These are phyloP conservation scores for Sparus aurata DNA, from an alignment of 2,797 vertebrate genomes.

Conservation along the genomic window DNA sequence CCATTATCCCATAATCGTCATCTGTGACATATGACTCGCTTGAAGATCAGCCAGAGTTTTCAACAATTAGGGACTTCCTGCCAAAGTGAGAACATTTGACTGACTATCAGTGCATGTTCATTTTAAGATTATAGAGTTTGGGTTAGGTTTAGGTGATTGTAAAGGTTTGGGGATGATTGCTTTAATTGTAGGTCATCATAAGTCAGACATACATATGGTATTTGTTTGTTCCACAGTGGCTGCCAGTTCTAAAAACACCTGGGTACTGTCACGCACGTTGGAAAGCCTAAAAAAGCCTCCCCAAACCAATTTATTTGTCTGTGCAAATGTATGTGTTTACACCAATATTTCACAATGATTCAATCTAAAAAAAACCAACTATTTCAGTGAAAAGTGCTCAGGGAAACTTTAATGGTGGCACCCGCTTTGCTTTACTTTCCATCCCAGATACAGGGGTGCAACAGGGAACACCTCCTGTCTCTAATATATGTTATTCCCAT, in stretches of 20 bases:
- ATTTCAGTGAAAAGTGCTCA: not conserved
- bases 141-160: not conserved
- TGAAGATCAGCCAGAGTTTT: not conserved
- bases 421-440: not conserved
- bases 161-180: conserved; percentile 6
- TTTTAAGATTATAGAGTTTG: not conserved
- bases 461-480: not conserved
- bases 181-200: not conserved
- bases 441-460: not conserved
- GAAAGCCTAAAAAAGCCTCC: conserved; percentile 24
- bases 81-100: not conserved
- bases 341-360: conserved; percentile 18
- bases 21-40: not conserved
- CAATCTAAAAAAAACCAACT: not conserved
- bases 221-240: not conserved
- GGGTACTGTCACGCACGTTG: not conserved
- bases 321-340: not conserved
- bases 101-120: not conserved
- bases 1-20: no score
- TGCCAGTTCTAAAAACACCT: not conserved
- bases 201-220: not conserved
- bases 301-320: not conserved
- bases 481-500: not conserved
- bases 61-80: not conserved
- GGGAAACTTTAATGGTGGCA: not conserved